These are phyloP conservation scores for Netelia fuscicornis DNA, from an alignment of 2,888 invertebrate genomes.

Conservation along the genomic window DNA sequence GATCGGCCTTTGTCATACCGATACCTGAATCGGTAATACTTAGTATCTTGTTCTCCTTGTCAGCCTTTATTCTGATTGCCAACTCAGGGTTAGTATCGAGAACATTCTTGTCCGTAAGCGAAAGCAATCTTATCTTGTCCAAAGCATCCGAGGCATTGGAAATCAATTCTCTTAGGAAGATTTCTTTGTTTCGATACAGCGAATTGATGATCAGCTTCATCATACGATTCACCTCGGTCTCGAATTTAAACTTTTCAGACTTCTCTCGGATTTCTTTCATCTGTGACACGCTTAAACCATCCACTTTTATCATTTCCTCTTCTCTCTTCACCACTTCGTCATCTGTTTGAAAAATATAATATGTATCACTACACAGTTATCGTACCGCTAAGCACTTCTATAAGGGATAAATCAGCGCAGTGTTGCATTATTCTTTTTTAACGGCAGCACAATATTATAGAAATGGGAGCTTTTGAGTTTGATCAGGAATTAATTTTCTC, in stretches of 20 bases:
- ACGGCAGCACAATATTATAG: too few species aligned
- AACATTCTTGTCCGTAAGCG: constrained; percentile 94
- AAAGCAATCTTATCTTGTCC: constrained; percentile 98
- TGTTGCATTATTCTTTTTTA: too few species aligned
- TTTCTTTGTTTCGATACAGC: constrained; percentile 99
- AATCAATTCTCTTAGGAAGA: constrained; percentile 98
- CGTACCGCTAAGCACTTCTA: background rate
- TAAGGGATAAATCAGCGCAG: too few species aligned
- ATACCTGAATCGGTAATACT: constrained; percentile 98
- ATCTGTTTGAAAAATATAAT: constrained; percentile 86
- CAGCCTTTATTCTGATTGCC: constrained; percentile 92
- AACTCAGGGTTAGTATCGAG: constrained; percentile 93
- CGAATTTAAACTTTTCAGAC: constrained; percentile 95
- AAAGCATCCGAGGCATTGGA: constrained; percentile 99
- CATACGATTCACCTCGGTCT: constrained; percentile 99
- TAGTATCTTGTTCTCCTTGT: constrained; percentile 95
- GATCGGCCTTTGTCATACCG: constrained; percentile 98
- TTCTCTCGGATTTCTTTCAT: constrained; percentile 95
- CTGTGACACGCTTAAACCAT: constrained; percentile 97
- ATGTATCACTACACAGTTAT: background rate
- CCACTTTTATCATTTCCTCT: constrained; percentile 98
- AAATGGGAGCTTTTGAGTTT: background rate
- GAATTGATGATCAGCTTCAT: constrained; percentile 99
- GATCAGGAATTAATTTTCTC: constrained; percentile 68
- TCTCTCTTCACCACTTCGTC: constrained; percentile 96